phyloP scores from a whole-genome alignment of 2,797 vertebrate species.

The Sciaenops ocellatus region DNA sequence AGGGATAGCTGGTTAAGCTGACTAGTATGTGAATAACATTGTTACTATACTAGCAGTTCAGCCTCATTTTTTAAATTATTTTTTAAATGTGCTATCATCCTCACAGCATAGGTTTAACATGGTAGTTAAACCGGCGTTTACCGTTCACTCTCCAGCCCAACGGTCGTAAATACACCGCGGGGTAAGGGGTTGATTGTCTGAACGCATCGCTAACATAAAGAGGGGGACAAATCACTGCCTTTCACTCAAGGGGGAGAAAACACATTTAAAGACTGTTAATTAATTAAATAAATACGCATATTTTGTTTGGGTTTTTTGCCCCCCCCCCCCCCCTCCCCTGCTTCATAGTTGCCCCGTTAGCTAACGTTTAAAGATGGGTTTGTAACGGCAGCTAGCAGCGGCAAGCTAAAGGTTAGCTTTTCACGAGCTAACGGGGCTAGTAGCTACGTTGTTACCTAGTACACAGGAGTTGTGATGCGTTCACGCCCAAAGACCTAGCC shows the following conservation, averaged over 20 bases:
- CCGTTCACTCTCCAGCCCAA: slow-evolving; percentile 19
- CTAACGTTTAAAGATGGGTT: slow-evolving; percentile 30
- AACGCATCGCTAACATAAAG: not conserved
- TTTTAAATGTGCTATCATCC: slow-evolving; percentile 1
- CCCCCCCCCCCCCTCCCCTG: not conserved
- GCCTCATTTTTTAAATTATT: no score
- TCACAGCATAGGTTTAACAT: no score
- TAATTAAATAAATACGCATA: not conserved
- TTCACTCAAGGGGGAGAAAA: not conserved
- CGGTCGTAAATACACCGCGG: slow-evolving; percentile 40
- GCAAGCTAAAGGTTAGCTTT: slow-evolving; percentile 66
- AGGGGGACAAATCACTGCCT: slow-evolving; percentile 4
- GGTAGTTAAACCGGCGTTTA: slow-evolving; percentile 63
- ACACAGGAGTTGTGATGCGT: slow-evolving; percentile 57
- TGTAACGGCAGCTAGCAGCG: slow-evolving; percentile 47
- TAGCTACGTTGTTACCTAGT: slow-evolving; percentile 59
- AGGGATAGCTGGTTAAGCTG: not conserved
- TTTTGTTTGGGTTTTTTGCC: not conserved
- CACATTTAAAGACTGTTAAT: no score
- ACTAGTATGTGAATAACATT: not conserved
- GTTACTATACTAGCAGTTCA: not conserved
- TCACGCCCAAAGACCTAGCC: slow-evolving; percentile 72
- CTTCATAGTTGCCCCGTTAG: slow-evolving; percentile 4
- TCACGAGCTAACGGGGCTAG: slow-evolving; percentile 48
- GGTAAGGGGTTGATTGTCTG: slow-evolving; percentile 35